Percentiles rank a stretch among this genome's conserved stretches.
Conservation (phyloP, 2,888 invertebrate genomes). For the Sphecodes monilicornis region DNA sequence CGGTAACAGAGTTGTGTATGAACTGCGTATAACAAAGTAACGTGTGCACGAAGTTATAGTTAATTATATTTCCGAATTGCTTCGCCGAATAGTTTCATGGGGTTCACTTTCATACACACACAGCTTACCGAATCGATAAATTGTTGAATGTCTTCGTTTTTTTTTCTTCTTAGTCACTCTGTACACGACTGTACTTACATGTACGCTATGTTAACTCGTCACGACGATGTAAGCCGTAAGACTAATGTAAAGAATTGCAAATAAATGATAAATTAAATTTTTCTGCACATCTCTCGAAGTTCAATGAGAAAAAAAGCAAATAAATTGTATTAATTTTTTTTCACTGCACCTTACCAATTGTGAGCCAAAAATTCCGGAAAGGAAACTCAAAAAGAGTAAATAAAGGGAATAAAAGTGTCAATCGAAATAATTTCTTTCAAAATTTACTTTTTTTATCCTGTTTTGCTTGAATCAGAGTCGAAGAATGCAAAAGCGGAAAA, state of each 20-base stretch:
- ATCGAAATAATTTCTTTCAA: not conserved
- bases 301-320: not conserved
- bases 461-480: not conserved
- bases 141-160: constrained; percentile 11
- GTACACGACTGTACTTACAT: constrained; percentile 35
- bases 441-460: not conserved
- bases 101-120: not conserved
- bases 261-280: constrained; percentile 20
- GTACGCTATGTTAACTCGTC: constrained; percentile 18
- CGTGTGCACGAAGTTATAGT: not conserved
- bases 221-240: constrained; percentile 6
- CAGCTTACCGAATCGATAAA: not conserved
- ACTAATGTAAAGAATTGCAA: constrained; percentile 13
- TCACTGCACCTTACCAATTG: not conserved
- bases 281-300: constrained; percentile 10
- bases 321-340: not conserved
- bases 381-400: not conserved
- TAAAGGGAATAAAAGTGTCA: not conserved
- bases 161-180: constrained; percentile 14
- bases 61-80: constrained; percentile 3
- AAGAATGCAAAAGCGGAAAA: not conserved
- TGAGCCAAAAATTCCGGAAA: not conserved
- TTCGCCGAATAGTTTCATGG: not conserved
- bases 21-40: not conserved
- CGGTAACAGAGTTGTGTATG: not conserved